Evolutionary conservation across 92 coral and sea anemone genomes (phyloP).

Genomic region (Hydrozoanthus gracilis): DNA sequence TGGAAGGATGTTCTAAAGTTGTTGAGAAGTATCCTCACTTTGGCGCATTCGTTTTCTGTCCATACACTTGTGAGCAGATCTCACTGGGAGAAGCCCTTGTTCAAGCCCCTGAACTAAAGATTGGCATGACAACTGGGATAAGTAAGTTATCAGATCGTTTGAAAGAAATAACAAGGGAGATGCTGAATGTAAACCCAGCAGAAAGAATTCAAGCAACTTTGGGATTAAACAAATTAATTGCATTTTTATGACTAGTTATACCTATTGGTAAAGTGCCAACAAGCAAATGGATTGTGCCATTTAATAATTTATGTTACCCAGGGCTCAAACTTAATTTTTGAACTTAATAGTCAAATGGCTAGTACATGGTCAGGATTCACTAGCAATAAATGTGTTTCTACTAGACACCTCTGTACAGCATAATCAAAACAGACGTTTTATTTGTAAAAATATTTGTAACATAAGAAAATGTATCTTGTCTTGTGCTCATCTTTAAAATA

Average conservation of each 20-base stretch:
- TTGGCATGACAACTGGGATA: not conserved
- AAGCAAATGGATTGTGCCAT: conserved; percentile 28
- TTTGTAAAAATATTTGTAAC: too few relatives aligned
- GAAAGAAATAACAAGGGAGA: not conserved
- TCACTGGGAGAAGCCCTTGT: not conserved
- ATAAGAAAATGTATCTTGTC: too few relatives aligned
- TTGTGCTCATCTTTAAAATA: too few relatives aligned
- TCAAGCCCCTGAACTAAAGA: not conserved
- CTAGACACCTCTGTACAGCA: too few relatives aligned
- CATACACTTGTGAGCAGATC: not conserved
- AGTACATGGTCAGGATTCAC: too few relatives aligned
- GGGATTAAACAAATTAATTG: too few relatives aligned
- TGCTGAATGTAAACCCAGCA: not conserved
- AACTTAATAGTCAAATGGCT: too few relatives aligned
- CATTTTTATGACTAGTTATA: not conserved
- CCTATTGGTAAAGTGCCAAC: conserved; percentile 41
- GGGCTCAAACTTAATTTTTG: too few relatives aligned
- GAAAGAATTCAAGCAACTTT: too few relatives aligned
- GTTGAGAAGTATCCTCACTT: not conserved
- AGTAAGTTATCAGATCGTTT: not conserved
- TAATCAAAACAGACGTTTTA: too few relatives aligned
- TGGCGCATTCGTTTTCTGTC: conserved; percentile 4
- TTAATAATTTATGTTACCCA: not conserved
- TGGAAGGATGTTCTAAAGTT: not conserved
- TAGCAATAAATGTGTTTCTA: too few relatives aligned